Evolutionary conservation across 2,797 vertebrate genomes (phyloP), one percentile per base, ranked within the genome.

Genomic region (Sparus aurata): DNA sequence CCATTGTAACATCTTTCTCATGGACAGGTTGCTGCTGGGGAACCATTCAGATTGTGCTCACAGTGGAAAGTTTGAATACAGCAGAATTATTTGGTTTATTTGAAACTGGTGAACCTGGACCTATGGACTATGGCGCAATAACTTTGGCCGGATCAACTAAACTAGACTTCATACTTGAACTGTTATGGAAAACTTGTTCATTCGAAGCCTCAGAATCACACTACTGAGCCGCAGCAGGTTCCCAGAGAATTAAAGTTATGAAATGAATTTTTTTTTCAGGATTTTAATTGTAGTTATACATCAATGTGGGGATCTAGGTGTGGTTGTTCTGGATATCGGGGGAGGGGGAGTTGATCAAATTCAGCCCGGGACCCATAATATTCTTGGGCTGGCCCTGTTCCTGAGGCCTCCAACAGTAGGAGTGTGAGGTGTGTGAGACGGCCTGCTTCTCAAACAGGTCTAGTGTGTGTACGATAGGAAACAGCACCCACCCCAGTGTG

Each of bases 401-500:
- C 69, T 57, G 47, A 79, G 54, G 73, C 34, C 23, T 50, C 64
- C 60, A 68, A 61, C 50, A 50, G 71, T 43, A 46, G 55, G 65
- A 79, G 79, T 58, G 68, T 69, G 75, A 76, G 62, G 77, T 74
- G 69, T 75, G 66, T 74, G 73, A 77, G 78, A 81, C 10, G 2
- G 59, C 25, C 49, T 64, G 61, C 38, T 75, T 64, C 72, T 81
- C 67, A 80, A 79, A 82, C 69, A 84, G 73, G 50, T 67, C 75
- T 58, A 74, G 72, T 83, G 66, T 84, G 80, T 80, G 68, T 59
- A 52, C 27, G 71, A 66, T 70, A 73, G 81, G 60, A 80, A 78
- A 88, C 76, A 82, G 70, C 73, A 82, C 60, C 76, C 87, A 88
- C 80, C 80, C 87, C 77, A 71, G 79, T 87, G 80, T 87, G 85